Evolutionary conservation across 23 tunicate species (phyloP).

Genomic region (Styela plicata): DNA sequence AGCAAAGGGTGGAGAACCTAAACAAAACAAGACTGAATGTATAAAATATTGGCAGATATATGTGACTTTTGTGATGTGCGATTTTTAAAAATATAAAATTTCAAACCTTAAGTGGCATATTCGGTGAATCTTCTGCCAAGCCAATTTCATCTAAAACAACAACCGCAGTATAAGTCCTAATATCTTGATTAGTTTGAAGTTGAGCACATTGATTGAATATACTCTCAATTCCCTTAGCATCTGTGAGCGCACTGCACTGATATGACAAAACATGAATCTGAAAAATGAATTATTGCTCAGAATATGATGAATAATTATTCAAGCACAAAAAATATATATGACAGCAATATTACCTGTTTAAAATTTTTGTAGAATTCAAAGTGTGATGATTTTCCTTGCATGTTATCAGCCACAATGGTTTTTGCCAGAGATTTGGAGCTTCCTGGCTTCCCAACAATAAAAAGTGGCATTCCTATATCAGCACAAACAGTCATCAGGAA

Average conservation of each 20-base stretch:
- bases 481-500: constrained; percentile 65
- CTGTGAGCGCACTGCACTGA: constrained; percentile 71
- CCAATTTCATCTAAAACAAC: constrained; percentile 83
- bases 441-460: constrained; percentile 69
- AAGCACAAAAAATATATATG: not conserved
- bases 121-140: constrained; percentile 72
- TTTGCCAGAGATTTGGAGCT: constrained; percentile 75
- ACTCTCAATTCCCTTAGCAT: constrained; percentile 63
- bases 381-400: constrained; percentile 40
- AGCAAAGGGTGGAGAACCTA: constrained; percentile 69
- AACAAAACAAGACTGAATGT: constrained; percentile 11
- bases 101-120: constrained; percentile 68
- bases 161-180: constrained; percentile 41
- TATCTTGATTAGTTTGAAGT: constrained; percentile 40
- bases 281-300: no score
- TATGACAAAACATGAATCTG: constrained; percentile 59
- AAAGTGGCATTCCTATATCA: constrained; percentile 65
- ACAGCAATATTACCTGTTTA: constrained; percentile 30
- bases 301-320: not conserved
- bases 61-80: no score
- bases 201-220: constrained; percentile 59
- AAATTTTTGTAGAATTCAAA: constrained; percentile 30
- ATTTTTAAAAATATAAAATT: no score
- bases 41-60: no score
- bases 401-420: constrained; percentile 45